phyloP scores from a whole-genome alignment of 2,888 invertebrate species.

The Drosophila austrosaltans region DNA sequence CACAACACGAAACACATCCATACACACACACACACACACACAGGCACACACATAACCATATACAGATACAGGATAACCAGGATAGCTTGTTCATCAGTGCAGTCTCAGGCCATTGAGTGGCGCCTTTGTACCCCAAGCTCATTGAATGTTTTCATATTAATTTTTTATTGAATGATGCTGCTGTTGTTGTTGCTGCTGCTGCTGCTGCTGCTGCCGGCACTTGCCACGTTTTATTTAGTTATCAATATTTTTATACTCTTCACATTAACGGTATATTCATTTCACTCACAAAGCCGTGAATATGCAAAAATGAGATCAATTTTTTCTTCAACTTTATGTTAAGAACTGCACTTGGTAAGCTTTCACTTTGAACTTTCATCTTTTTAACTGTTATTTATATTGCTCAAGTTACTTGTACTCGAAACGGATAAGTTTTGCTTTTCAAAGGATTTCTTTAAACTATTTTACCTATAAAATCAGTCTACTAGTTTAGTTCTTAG shows the following conservation, averaged over 20 bases:
- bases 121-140: constrained; percentile 58
- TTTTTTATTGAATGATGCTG: constrained; percentile 71
- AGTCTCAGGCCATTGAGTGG: constrained; percentile 39
- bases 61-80: background rate
- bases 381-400: too few relatives aligned
- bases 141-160: constrained; percentile 72
- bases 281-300: background rate
- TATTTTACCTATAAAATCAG: too few relatives aligned
- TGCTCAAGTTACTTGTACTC: too few relatives aligned
- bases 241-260: constrained; percentile 21
- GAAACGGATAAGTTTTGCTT: too few relatives aligned
- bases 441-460: too few relatives aligned
- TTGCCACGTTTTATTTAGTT: constrained; percentile 17
- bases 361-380: too few relatives aligned
- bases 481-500: too few relatives aligned
- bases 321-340: background rate
- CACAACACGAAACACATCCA: constrained; percentile 23
- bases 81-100: constrained; percentile 51
- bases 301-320: background rate
- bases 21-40: constrained; percentile 30
- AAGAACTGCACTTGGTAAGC: too few relatives aligned
- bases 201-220: constrained; percentile 16
- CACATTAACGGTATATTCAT: background rate
- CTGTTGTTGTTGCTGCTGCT: constrained; percentile 30
- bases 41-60: background rate